phyloP scores from a whole-genome alignment of 1,140 invertebrate genomes.

The Dendrolimus punctatus region DNA sequence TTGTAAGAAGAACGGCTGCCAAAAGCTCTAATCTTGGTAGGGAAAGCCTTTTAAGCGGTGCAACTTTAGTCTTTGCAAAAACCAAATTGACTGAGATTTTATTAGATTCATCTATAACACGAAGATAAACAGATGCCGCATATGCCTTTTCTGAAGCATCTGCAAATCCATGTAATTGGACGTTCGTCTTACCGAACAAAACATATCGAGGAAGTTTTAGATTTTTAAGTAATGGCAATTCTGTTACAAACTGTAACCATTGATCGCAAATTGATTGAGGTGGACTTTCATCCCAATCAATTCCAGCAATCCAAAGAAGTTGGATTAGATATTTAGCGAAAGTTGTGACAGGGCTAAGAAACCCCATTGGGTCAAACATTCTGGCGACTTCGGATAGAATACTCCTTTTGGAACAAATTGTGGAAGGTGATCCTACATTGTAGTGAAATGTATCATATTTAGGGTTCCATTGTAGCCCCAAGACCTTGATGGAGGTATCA shows the following conservation, averaged over 20 bases:
- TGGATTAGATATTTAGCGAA: constrained; percentile 23
- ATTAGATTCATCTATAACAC: constrained; percentile 3
- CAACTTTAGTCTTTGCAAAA: constrained; percentile 15
- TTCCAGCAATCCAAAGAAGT: constrained; percentile 14
- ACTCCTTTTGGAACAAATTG: constrained; percentile 13
- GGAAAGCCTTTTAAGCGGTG: constrained; percentile 12
- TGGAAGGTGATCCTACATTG: neutral
- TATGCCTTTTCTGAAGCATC: constrained; percentile 5
- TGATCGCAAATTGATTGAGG: neutral
- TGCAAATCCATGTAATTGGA: constrained; percentile 7
- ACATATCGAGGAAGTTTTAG: constrained; percentile 6
- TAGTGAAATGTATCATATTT: constrained; percentile 1
- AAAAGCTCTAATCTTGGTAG: constrained; percentile 18
- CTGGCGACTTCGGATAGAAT: constrained; percentile 20
- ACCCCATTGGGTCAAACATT: constrained; percentile 23
- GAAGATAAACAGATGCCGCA: constrained; percentile 3
- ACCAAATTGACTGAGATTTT: constrained; percentile 3
- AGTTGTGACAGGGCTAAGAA: constrained; percentile 18
- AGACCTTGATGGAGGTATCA: neutral
- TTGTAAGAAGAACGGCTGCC: constrained; percentile 8
- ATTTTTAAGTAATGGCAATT: constrained; percentile 2
- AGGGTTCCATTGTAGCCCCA: constrained; percentile 6
- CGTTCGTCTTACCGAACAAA: neutral
- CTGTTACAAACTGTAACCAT: constrained; percentile 6
- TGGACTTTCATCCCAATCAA: constrained; percentile 16